phyloP scores from a whole-genome alignment of 64 coral and sea anemone species.

The Orbicella faveolata region DNA sequence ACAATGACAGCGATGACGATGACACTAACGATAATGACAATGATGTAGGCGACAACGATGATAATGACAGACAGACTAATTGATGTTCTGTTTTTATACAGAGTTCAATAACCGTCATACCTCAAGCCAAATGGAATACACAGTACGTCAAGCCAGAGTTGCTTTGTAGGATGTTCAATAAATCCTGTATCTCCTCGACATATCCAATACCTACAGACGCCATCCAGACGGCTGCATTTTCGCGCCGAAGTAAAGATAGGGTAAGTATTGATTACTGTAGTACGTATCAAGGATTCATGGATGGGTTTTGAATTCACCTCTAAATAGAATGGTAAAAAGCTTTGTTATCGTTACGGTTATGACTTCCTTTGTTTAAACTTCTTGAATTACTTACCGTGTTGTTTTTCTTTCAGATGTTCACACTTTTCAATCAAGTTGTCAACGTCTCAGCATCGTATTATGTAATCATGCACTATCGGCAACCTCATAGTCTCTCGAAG shows the following conservation, averaged over 20 bases:
- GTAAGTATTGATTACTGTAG: neutral
- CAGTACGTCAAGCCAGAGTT: conserved; percentile 67
- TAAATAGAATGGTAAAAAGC: too few species aligned
- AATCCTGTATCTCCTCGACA: conserved; percentile 40
- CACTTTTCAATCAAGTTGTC: conserved; percentile 47
- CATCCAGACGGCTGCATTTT: conserved; percentile 36
- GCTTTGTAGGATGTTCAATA: conserved; percentile 58
- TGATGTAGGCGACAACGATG: neutral
- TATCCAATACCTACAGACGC: conserved; percentile 33
- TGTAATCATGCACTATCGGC: conserved; percentile 72
- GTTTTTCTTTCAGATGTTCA: conserved; percentile 25
- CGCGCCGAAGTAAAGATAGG: conserved; percentile 26
- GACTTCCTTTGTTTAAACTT: neutral
- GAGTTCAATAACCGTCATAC: conserved; percentile 75
- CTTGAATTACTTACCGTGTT: neutral
- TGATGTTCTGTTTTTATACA: neutral
- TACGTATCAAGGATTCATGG: too few species aligned
- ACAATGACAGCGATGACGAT: neutral
- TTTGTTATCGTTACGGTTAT: neutral
- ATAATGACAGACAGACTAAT: neutral
- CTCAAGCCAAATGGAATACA: conserved; percentile 57
- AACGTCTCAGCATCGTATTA: conserved; percentile 36
- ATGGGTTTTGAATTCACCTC: too few species aligned
- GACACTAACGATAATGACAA: neutral
- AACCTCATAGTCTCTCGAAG: conserved; percentile 22